Conservation (phyloP, 1,140 invertebrate species). For the Megalonaias nervosa region DNA sequence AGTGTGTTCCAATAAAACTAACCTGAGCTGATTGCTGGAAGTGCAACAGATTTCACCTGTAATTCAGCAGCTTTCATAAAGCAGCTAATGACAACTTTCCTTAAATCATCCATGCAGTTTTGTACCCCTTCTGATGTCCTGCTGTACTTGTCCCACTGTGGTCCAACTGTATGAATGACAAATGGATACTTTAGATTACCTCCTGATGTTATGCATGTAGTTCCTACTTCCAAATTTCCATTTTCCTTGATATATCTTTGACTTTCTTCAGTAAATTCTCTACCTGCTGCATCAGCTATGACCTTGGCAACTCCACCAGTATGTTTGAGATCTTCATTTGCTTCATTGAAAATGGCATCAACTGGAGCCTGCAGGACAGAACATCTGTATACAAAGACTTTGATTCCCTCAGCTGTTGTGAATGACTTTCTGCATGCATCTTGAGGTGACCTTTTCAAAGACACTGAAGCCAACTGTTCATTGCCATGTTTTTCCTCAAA, state of each 20-base stretch:
- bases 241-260: constrained; percentile 22
- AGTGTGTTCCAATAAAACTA: no score
- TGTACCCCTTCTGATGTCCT: constrained; percentile 1
- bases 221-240: constrained; percentile 26
- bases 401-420: not conserved
- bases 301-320: constrained; percentile 90
- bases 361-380: constrained; percentile 89
- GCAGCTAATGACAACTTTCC: no score
- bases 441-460: no score
- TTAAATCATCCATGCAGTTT: no score
- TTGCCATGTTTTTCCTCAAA: no score
- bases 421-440: not conserved
- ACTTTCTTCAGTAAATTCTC: constrained; percentile 26
- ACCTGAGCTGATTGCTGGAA: no score
- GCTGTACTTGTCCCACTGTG: constrained; percentile 13
- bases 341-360: constrained; percentile 93
- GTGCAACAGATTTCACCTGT: no score
- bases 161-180: constrained; percentile 48
- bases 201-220: constrained; percentile 24
- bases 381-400: constrained; percentile 70
- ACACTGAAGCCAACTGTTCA: no score
- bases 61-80: no score
- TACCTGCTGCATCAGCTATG: constrained; percentile 73
- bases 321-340: constrained; percentile 83
- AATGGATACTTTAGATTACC: constrained; percentile 35